A percentile compares a stretch with the other conserved stretches of the same genome.
Evolutionary conservation across 2,113 vertebrate genomes (phyloP).

Genomic region (Pogona vitticeps): DNA sequence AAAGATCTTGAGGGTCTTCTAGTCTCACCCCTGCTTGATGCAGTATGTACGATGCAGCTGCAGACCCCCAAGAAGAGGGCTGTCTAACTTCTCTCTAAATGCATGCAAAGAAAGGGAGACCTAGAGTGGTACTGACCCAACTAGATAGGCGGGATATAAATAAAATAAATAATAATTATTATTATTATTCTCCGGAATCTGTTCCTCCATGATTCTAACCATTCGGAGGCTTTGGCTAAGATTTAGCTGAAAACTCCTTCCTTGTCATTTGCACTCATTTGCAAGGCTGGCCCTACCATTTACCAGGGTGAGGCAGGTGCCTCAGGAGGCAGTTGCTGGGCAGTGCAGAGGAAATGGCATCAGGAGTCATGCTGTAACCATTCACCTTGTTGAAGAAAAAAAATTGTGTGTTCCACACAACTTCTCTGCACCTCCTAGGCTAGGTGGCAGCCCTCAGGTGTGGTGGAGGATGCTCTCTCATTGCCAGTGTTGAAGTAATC

Average conservation of each 20-base stretch:
- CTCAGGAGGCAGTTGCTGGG: neutral
- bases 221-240: neutral
- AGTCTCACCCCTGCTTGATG: neutral
- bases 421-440: neutral
- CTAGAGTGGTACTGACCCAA: no score
- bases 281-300: neutral
- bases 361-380: no score
- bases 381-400: neutral
- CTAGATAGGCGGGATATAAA: no score
- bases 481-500: neutral
- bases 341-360: neutral
- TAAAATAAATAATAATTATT: no score
- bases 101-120: neutral
- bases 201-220: neutral
- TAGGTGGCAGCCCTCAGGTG: neutral
- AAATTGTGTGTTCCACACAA: neutral
- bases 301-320: neutral
- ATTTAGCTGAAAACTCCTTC: neutral
- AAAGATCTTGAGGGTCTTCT: neutral
- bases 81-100: neutral
- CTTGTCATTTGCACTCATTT: neutral
- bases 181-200: neutral
- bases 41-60: neutral
- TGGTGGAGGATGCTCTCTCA: neutral
- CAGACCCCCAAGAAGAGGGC: no score